These are phyloP conservation scores for Zaprionus tsacasi DNA, from an alignment of 1,140 invertebrate species.

Conservation along the genomic window DNA sequence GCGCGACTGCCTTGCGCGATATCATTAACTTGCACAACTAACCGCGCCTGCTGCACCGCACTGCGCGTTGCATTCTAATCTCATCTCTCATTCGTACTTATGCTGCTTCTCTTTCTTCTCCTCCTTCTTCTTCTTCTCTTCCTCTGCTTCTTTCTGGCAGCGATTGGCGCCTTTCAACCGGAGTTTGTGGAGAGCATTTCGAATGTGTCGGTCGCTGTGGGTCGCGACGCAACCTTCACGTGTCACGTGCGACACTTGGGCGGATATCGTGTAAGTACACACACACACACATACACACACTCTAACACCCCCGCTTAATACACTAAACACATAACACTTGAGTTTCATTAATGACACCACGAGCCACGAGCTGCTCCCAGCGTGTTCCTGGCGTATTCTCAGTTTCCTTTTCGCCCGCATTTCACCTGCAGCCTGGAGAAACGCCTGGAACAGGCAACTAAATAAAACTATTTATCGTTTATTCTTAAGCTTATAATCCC, in stretches of 20 bases:
- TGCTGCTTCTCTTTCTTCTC: background rate
- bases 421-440: background rate
- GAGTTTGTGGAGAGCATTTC: slow-evolving; percentile 92
- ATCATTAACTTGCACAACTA: slow-evolving; percentile 75
- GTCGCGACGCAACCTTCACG: slow-evolving; percentile 93
- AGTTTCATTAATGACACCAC: slow-evolving; percentile 20
- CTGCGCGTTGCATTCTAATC: slow-evolving; percentile 63
- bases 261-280: slow-evolving; percentile 92
- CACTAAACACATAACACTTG: slow-evolving; percentile 25
- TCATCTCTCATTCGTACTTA: slow-evolving; percentile 22
- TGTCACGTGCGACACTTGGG: slow-evolving; percentile 94
- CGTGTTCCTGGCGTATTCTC: background rate
- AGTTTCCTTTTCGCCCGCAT: background rate
- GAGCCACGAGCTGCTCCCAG: background rate
- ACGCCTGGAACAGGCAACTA: background rate
- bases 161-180: slow-evolving; percentile 89
- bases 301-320: slow-evolving; percentile 17
- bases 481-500: slow-evolving; percentile 12
- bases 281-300: slow-evolving; percentile 7
- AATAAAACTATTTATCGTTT: slow-evolving; percentile 16
- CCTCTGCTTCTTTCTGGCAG: slow-evolving; percentile 33
- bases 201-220: slow-evolving; percentile 93
- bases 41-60: slow-evolving; percentile 14
- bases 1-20: slow-evolving; percentile 54
- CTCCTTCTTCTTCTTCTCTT: slow-evolving; percentile 1